A percentile compares a stretch with the other conserved stretches of the same genome.
phyloP scores from a whole-genome alignment of 2,113 vertebrate species.

The Ovibos moschatus region DNA sequence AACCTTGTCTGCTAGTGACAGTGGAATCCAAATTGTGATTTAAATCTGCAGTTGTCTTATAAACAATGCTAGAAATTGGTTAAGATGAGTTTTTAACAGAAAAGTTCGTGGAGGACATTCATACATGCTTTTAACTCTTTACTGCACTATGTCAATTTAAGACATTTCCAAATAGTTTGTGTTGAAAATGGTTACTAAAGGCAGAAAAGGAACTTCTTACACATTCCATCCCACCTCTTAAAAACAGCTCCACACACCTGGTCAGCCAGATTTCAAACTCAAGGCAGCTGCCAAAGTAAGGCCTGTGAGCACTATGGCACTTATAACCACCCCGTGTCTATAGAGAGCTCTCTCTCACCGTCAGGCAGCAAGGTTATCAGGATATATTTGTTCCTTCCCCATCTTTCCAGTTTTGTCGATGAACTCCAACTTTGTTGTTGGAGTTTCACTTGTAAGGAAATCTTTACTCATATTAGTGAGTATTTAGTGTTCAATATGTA shows the following conservation, averaged over 20 bases:
- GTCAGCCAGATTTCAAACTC: neutral
- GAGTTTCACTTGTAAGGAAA: neutral
- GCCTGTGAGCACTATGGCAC: neutral
- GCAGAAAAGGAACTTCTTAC: neutral
- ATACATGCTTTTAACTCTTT: conserved; percentile 4
- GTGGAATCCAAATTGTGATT: conserved; percentile 70
- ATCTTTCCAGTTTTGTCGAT: neutral
- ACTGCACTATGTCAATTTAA: neutral
- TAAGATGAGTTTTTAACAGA: neutral
- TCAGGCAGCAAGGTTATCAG: neutral
- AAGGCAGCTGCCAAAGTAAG: neutral
- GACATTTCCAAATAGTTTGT: conserved; percentile 9
- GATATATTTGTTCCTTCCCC: neutral
- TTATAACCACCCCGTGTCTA: neutral
- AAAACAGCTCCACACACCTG: neutral
- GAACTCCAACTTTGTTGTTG: neutral
- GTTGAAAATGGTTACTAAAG: neutral
- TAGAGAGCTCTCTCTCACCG: neutral
- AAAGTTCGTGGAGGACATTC: conserved; percentile 15
- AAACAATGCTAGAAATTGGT: neutral
- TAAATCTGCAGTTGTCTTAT: conserved; percentile 68
- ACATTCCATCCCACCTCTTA: neutral
- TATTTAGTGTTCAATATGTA: neutral
- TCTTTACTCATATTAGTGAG: neutral
- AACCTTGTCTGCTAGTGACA: conserved; percentile 71